Percentiles rank a stretch among this genome's conserved stretches.
Conservation (phyloP, 2,888 invertebrate genomes). For the Lampropteryx suffumata region DNA sequence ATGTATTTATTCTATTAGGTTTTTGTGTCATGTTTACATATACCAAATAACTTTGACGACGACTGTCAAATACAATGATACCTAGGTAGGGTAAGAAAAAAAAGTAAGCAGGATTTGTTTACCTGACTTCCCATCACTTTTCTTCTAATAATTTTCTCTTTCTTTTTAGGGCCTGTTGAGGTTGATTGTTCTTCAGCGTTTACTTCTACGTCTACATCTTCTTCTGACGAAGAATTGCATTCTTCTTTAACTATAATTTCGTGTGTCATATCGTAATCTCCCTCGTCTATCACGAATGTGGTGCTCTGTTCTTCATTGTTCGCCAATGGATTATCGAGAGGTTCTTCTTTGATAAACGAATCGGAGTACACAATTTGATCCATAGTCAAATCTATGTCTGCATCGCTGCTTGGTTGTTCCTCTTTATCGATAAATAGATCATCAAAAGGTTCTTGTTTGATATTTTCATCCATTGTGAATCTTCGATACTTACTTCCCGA, state of each 20-base stretch:
- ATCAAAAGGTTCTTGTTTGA: background rate
- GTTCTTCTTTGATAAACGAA: background rate
- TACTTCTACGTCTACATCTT: background rate
- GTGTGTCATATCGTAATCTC: too few relatives aligned
- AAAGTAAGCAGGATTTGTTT: background rate
- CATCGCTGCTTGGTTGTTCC: too few relatives aligned
- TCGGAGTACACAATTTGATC: too few relatives aligned
- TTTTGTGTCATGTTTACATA: too few relatives aligned
- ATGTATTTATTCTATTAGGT: too few relatives aligned
- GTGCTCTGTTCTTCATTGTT: background rate
- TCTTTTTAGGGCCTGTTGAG: background rate
- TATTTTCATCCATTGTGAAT: background rate
- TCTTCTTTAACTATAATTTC: too few relatives aligned
- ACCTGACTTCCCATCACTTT: constrained; percentile 19
- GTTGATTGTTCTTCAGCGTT: background rate
- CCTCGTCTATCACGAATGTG: background rate
- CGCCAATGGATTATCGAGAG: background rate
- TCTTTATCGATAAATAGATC: too few relatives aligned
- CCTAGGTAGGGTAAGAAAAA: background rate
- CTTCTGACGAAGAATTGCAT: background rate
- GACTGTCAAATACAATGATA: too few relatives aligned
- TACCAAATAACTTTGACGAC: too few relatives aligned
- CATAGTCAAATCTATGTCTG: too few relatives aligned
- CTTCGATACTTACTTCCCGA: too few relatives aligned
- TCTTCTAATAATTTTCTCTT: background rate